Percentiles rank a stretch among this genome's conserved stretches.
Evolutionary conservation across 2,888 invertebrate species (phyloP).

Genomic region (Diploptera punctata): DNA sequence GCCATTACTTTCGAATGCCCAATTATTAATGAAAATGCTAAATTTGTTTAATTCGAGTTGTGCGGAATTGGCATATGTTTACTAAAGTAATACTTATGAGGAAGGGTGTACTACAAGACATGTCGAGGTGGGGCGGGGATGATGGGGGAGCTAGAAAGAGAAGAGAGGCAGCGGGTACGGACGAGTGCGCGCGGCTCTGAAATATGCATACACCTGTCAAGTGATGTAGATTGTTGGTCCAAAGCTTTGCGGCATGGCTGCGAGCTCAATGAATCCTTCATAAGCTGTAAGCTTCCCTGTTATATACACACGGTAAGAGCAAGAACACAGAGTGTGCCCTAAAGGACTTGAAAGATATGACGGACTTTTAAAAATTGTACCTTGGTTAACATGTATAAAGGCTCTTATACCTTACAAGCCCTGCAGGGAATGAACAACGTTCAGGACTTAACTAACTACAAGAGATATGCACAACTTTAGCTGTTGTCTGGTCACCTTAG

Average conservation of each 20-base stretch:
- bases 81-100: too few relatives aligned
- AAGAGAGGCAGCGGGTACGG: not conserved
- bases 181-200: conserved; percentile 26
- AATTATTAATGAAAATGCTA: too few relatives aligned
- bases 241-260: conserved; percentile 15
- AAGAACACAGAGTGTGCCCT: conserved; percentile 5
- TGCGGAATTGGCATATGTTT: too few relatives aligned
- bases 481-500: not conserved
- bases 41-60: too few relatives aligned
- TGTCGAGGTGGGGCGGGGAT: too few relatives aligned
- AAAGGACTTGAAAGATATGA: conserved; percentile 9
- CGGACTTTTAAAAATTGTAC: not conserved
- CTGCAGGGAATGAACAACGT: not conserved
- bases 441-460: not conserved
- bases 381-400: not conserved
- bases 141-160: conserved; percentile 12
- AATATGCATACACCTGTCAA: conserved; percentile 42
- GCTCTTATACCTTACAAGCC: not conserved
- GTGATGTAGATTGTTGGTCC: conserved; percentile 28
- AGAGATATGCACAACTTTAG: too few relatives aligned
- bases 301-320: not conserved
- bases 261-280: conserved; percentile 40
- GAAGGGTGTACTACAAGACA: too few relatives aligned
- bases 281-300: conserved; percentile 32
- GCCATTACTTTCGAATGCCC: too few relatives aligned